Base-by-base conservation (phyloP, 2,888 invertebrate species). In the Apamea anceps region DNA sequence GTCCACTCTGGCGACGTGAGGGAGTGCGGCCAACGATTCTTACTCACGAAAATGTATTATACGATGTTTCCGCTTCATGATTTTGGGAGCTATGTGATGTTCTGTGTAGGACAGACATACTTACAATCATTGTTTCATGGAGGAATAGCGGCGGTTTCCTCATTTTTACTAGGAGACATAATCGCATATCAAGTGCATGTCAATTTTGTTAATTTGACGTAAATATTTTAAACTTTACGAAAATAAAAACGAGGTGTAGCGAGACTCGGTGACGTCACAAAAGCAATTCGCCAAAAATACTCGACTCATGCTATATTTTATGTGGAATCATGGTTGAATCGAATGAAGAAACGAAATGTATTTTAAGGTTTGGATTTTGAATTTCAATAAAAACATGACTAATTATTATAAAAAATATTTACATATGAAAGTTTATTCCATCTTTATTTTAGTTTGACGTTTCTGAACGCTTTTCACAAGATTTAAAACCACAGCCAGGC, bases 1-100 rank as follows among this genome's bases (percentile, higher is more conserved):
- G 70, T 85, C 83, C 83, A 81, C 83, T 79, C 37, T 65, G 66
- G 67, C 66, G 48, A 66, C n/a, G 62, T 79, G 57, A 51, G 71
- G 42, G 71, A 83, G 86, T 32, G 74, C 77, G 75, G 72, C 76
- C 73, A 70, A 74, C 71, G 75, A 54, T 60, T 72, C 72, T 80
- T 74, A 77, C 76, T 80, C 75, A 62, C 25, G 18, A n/a, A 72
- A 79, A 76, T 77, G 72, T 84, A 57, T 62, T 66, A 75, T 48
- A 21, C 42, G 62, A 71, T 68, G 6, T 87, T 77, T 71, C 66
- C n/a, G 60, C 68, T n/a, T 65, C 54, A 79, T 75, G 75, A 63
- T 68, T 79, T 79, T 37, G 42, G 68, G 54, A 54, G 12, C 2
- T 51, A 2, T 51, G 5, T 32, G 13, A 45, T 21, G n/a, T 45